Conservation (phyloP, 1,140 invertebrate genomes). For the Platorchestia sp. region DNA sequence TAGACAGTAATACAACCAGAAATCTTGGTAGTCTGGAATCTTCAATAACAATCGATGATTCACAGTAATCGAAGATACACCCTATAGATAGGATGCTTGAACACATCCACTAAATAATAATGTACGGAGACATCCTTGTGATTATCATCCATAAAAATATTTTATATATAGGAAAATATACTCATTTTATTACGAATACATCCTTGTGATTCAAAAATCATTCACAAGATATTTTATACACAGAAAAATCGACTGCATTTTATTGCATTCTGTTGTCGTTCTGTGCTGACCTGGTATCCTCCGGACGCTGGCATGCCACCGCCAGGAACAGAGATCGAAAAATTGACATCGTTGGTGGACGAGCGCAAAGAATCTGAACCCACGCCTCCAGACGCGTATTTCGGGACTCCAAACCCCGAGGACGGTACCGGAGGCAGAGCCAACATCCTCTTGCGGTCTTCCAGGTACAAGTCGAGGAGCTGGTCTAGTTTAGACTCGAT, state of each 20-base stretch:
- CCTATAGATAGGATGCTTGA: no score
- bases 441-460: conserved; percentile 82
- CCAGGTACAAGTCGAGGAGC: conserved; percentile 92
- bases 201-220: background rate
- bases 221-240: background rate
- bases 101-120: no score
- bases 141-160: no score
- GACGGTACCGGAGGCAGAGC: conserved; percentile 71
- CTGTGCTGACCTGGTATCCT: background rate
- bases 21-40: background rate
- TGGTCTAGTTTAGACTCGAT: conserved; percentile 94
- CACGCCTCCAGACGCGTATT: conserved; percentile 60
- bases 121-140: no score
- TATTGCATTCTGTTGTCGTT: background rate
- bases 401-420: conserved; percentile 57
- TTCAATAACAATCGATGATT: no score
- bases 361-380: conserved; percentile 68
- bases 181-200: background rate
- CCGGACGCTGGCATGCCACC: conserved; percentile 52
- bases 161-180: background rate
- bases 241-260: background rate
- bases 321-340: conserved; percentile 67
- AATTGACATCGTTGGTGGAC: conserved; percentile 65
- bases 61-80: no score
- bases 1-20: background rate